These are phyloP conservation scores for Mercenaria mercenaria DNA, from an alignment of 1,140 invertebrate genomes.

Conservation along the genomic window DNA sequence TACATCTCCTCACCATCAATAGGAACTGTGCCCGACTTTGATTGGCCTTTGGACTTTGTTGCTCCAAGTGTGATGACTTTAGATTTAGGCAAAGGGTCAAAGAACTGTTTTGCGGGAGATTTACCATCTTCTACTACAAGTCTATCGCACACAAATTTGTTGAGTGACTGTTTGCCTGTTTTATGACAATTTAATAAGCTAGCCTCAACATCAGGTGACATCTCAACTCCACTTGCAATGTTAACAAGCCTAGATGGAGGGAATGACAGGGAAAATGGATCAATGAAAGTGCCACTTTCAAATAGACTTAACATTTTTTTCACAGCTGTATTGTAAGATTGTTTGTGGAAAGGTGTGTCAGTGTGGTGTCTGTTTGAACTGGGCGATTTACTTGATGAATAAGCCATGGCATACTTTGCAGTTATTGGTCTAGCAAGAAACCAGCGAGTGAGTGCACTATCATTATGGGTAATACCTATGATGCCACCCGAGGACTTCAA, in stretches of 20 bases:
- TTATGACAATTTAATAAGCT: background rate
- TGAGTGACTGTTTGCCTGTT: background rate
- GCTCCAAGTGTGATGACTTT: background rate
- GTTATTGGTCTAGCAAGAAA: constrained; percentile 45
- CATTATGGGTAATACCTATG: constrained; percentile 50
- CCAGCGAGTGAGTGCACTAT: constrained; percentile 29
- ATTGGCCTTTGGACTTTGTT: background rate
- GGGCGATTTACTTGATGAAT: background rate
- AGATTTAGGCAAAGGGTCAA: background rate
- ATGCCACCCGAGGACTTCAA: constrained; percentile 51
- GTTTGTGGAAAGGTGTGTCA: background rate
- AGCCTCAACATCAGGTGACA: background rate
- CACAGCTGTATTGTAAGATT: background rate
- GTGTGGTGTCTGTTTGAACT: background rate
- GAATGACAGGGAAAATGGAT: constrained; percentile 11
- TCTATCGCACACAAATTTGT: background rate
- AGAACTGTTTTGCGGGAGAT: background rate
- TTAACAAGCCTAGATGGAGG: constrained; percentile 8
- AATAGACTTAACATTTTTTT: constrained; percentile 41
- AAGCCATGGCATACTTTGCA: constrained; percentile 33
- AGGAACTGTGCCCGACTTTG: background rate
- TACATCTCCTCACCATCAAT: background rate
- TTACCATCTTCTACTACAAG: background rate
- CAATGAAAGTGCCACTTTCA: constrained; percentile 14
- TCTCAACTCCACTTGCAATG: constrained; percentile 28